Base-by-base conservation (phyloP, 2,888 invertebrate species). In the Caradrina kadenii region DNA sequence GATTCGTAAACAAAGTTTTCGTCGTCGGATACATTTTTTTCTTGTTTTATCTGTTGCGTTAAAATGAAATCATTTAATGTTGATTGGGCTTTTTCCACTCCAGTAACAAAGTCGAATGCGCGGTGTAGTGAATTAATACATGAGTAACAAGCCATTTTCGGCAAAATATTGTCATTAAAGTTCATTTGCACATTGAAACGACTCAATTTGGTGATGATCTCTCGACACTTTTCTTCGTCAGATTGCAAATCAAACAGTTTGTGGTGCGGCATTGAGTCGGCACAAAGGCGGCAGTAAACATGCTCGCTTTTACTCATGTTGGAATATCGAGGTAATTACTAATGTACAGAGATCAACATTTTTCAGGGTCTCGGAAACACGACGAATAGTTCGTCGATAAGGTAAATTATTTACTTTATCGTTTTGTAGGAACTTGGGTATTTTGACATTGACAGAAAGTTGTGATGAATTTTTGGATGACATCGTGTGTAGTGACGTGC, bases 241-340 rank as follows among this genome's bases (percentile, higher is more conserved):
- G 45, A 59, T 73, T 82, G 70, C n/a, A 93, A 63, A 59, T 92
- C 81, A 26, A 89, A 71, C 22, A 92, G 85, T 80, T 91, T 90
- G 17, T 83, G 82, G 35, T 60, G 76, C 6, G 89, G 86, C 72
- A 91, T 93, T 35, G 81, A 71, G 73, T 89, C 86, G 0, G 93
- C 93, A 65, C 93, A 94, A 5, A 92, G 80, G 50, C 91, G 83
- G 66, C 92, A 93, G 63, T 88, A 87, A 22, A 80, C 72, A n/a
- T 68, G 70, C 75, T 84, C 75, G 15, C 65, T 65, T 26, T 62
- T 77, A 80, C 83, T 81, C 89, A 89, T 91, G n/a, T 45, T 79
- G 49, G 26, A 64, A 59, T 67, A 53, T 19, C 7, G 17, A 13
- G 3, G 39, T 19, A 19, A n/a, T 35, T 60, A 7, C 49, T 58